Conservation (phyloP, 2,888 invertebrate species). For the Heterodera filipjevi region DNA sequence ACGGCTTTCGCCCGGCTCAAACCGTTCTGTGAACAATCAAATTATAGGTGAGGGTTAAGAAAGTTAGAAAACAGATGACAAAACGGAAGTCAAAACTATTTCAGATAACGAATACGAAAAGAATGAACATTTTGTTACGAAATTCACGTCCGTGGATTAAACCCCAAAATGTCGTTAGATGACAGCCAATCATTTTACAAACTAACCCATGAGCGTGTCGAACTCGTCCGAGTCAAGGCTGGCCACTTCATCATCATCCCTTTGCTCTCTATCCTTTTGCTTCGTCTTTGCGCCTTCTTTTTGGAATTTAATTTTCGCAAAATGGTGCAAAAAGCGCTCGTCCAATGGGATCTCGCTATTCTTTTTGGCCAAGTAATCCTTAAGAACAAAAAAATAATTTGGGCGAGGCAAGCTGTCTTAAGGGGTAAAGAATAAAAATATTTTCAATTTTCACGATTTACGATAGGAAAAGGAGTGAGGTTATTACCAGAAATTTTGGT, state of each 20-base stretch:
- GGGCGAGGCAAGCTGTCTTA: no score
- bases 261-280: slow-evolving; percentile 28
- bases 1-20: slow-evolving; percentile 66
- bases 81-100: no score
- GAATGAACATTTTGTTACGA: no score
- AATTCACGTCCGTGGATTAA: no score
- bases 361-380: slow-evolving; percentile 58
- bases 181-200: slow-evolving; percentile 32
- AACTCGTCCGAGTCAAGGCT: slow-evolving; percentile 81
- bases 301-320: slow-evolving; percentile 42
- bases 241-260: slow-evolving; percentile 71
- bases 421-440: no score
- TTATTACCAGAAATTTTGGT: no score
- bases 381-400: slow-evolving; percentile 22
- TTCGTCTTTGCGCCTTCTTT: neutral
- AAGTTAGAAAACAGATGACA: no score
- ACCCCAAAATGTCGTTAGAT: no score
- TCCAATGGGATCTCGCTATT: slow-evolving; percentile 79
- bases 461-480: no score
- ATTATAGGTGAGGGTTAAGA: no score
- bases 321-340: slow-evolving; percentile 80
- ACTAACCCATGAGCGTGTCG: slow-evolving; percentile 72
- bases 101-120: no score
- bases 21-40: slow-evolving; percentile 65
- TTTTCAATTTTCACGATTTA: no score